Conservation (phyloP, 2,797 vertebrate species). For the Propithecus perrieri region DNA sequence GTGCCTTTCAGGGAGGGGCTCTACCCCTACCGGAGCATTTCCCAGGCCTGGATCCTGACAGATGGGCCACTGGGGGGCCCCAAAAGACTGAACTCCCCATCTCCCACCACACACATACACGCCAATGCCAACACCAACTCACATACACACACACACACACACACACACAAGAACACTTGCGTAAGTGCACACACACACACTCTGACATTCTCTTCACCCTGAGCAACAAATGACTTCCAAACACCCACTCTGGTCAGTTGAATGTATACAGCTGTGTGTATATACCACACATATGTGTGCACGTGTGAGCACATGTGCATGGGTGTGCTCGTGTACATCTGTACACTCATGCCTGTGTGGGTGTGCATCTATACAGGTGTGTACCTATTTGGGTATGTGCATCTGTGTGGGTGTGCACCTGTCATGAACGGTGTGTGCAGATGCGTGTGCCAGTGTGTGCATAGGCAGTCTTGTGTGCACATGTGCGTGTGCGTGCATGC, state of each 20-base stretch:
- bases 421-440: too few relatives aligned
- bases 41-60: background rate
- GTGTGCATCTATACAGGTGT: background rate
- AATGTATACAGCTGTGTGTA: background rate
- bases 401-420: background rate
- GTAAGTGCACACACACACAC: background rate
- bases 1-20: background rate
- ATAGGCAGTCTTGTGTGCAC: background rate
- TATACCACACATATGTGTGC: too few relatives aligned
- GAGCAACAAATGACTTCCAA: background rate
- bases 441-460: too few relatives aligned
- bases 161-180: background rate
- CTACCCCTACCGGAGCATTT: background rate
- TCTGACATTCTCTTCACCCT: background rate
- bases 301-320: background rate
- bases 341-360: background rate
- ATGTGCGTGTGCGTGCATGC: background rate
- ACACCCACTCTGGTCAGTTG: background rate
- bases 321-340: background rate
- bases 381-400: background rate
- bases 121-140: background rate
- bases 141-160: background rate
- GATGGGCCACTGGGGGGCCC: background rate
- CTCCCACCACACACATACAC: background rate
- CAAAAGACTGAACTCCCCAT: background rate